Evolutionary conservation across 2,113 vertebrate species (phyloP).

Genomic region (Dolichallabes microphthalmus): DNA sequence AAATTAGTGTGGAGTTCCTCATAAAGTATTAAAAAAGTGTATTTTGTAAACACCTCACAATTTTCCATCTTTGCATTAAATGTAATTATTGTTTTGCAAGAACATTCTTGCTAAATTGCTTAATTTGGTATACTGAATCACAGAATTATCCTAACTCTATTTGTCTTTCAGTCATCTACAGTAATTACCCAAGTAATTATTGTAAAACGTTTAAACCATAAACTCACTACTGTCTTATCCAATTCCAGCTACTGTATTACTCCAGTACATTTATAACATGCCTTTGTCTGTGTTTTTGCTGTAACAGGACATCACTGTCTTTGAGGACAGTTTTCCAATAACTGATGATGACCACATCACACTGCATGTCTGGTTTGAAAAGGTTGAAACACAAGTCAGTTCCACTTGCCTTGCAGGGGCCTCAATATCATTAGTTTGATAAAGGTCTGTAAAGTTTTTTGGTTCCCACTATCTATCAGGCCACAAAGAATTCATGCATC

Average conservation of each 20-base stretch:
- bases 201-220: neutral
- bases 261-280: neutral
- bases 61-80: too few species aligned
- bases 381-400: neutral
- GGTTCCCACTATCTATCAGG: too few species aligned
- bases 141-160: neutral
- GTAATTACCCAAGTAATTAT: neutral
- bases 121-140: neutral
- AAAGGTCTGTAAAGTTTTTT: neutral
- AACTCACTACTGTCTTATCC: neutral
- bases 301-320: neutral
- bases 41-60: neutral
- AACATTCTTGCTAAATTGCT: neutral
- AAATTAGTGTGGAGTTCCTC: too few species aligned
- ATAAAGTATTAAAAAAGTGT: neutral
- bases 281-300: neutral
- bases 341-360: neutral
- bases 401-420: neutral
- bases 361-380: neutral
- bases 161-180: neutral
- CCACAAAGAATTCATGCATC: too few species aligned
- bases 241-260: neutral
- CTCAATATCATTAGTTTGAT: neutral
- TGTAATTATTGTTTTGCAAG: too few species aligned
- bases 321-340: neutral